These are phyloP conservation scores for Anoura caudifer DNA, from an alignment of 2,113 vertebrate species.

Conservation along the genomic window DNA sequence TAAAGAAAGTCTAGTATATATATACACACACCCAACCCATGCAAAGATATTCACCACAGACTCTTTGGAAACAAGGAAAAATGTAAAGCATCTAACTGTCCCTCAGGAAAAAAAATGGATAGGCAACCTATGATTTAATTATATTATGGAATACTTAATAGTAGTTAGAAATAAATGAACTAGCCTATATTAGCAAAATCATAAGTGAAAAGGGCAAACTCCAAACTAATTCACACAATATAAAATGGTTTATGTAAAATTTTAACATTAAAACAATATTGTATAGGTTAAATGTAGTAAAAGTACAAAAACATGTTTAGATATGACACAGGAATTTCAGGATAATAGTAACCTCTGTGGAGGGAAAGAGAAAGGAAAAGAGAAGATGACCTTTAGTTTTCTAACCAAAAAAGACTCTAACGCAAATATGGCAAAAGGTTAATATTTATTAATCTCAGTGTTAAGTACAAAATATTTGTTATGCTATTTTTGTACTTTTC, in stretches of 20 bases:
- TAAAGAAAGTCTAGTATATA: neutral
- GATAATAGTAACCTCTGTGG: neutral
- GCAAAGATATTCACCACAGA: neutral
- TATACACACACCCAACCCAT: neutral
- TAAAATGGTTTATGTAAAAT: constrained; percentile 1
- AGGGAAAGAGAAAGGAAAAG: neutral
- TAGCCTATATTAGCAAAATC: neutral
- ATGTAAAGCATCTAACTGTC: neutral
- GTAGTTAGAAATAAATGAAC: constrained; percentile 2
- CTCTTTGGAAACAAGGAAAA: neutral
- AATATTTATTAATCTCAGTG: neutral
- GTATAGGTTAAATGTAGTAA: neutral
- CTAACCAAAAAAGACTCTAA: neutral
- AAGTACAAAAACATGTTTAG: neutral
- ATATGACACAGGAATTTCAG: neutral
- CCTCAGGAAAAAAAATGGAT: neutral
- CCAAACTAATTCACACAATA: neutral
- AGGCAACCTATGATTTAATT: neutral
- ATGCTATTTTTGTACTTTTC: neutral
- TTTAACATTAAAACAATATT: neutral
- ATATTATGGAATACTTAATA: neutral
- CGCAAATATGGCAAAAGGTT: neutral
- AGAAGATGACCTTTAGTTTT: neutral
- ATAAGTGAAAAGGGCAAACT: neutral
- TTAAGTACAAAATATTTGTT: neutral